Base-by-base conservation (phyloP, 2,113 vertebrate species). In the Ictalurus punctatus region DNA sequence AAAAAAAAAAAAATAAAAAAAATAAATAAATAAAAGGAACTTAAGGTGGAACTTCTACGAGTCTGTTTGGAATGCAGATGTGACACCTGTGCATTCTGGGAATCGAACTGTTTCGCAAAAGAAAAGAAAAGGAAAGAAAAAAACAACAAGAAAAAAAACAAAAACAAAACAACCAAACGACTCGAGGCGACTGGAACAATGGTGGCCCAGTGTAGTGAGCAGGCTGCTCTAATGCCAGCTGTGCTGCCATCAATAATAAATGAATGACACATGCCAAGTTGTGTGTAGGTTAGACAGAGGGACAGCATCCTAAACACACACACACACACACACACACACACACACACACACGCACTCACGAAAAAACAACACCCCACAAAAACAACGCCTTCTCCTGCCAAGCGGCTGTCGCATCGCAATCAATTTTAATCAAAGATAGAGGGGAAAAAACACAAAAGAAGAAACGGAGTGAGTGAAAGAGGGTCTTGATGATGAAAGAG, bases 221-320 rank as follows among this genome's bases (percentile, higher is more conserved):
- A 44, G 85, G 34, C 85, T 76, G 73, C 88, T 44, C 83, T 89
- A 76, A 85, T 85, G 83, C 88, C 88, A 89, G 88, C 88, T 89
- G 88, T 89, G 88, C 74, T 27, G 88, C 88, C 61, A 86, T 89
- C 88, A 89, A 89, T 89, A 89, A 89, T 89, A 89, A 85, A 89
- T 89, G 88, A 89, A 81, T 85, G 83, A 89, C 88, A 91, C 92
- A 93, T 88, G 93, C 91, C 93, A 92, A 92, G 92, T 92, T 92
- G 69, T 85, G 90, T 89, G 93, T 78, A 61, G 21, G 89, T 76
- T 85, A 69, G 88, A 83, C 86, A 73, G 88, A 88, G 67, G 86
- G 91, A 90, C 87, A 79, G 23, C 8, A 83, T 69, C 76, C 23
- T 56, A 83, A 86, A 90, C 79, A 88, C 63, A 88, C n/a, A 59